Evolutionary conservation across 2,113 vertebrate species (phyloP).

Genomic region (Regulus satrapa): DNA sequence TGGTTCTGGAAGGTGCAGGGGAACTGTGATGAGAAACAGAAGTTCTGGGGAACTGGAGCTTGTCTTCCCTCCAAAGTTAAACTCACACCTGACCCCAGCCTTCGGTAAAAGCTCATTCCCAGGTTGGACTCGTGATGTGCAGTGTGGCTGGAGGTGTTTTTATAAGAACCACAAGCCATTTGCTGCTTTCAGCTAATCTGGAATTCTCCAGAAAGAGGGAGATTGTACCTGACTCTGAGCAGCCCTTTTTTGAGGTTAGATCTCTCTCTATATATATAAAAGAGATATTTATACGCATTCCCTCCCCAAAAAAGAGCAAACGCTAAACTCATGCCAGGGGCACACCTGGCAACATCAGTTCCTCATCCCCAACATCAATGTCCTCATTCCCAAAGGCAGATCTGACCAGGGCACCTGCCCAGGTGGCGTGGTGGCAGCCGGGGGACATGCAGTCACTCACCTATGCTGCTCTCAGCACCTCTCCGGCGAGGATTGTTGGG

Average conservation of each 20-base stretch:
- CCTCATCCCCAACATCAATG: rapidly evolving
- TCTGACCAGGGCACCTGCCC: rapidly evolving
- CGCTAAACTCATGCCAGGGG: neutral
- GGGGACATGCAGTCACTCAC: slow-evolving; percentile 60
- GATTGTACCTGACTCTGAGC: neutral
- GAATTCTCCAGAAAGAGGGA: neutral
- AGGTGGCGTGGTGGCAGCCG: rapidly evolving
- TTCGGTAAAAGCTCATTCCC: neutral
- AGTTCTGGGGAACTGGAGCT: slow-evolving; percentile 15
- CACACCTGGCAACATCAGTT: neutral
- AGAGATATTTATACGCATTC: neutral
- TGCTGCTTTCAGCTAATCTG: neutral
- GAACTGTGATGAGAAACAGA: neutral
- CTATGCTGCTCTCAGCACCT: slow-evolving; percentile 85
- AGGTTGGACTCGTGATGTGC: neutral
- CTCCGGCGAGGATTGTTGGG: slow-evolving; percentile 88
- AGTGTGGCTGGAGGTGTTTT: neutral
- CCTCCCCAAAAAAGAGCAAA: neutral
- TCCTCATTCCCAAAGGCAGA: neutral
- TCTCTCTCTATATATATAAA: neutral
- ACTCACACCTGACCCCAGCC: neutral
- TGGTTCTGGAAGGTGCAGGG: neutral
- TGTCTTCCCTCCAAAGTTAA: neutral
- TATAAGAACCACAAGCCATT: neutral
- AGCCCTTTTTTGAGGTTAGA: neutral